Evolutionary conservation across 2,113 vertebrate species (phyloP), one percentile per base, ranked within the genome.

Genomic region (Proteles cristata): DNA sequence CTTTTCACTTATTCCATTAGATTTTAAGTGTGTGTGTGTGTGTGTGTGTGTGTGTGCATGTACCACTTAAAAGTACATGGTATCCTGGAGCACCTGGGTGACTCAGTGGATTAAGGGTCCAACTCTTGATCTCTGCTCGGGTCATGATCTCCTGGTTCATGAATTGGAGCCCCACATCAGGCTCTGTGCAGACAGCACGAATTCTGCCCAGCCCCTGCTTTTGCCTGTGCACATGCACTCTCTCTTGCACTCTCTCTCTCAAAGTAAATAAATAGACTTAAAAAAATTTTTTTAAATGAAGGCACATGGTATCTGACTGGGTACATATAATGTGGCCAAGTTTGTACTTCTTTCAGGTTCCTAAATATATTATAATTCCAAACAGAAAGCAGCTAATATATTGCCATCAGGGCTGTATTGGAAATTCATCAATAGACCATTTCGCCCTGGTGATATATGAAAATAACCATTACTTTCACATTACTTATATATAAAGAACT

Each of bases 371-470:
- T 91, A 58, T 33, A 63, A 65, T 90, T 97, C n/a, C 14, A 82
- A 90, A 84, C 7, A 48, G 71, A 91, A 92, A 71, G 4, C 17
- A 92, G 66, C 21, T 88, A 43, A 85, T 58, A 19, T 87, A 48
- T 90, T 79, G 35, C 43, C 33, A 87, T 69, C 11, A 58, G 39
- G 28, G 50, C 19, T 88, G 69, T 87, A 28, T 7, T 92, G 93
- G 69, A 81, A 96, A 85, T 82, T 91, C 71, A 90, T 90, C 92
- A 58, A 81, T 82, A 77, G 81, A 48, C 39, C 31, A 25, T 77
- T 93, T 82, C 11, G 21, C 45, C 25, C 61, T 17, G 17, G 63
- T 2, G 58, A 71, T 0, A 8, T 58, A 26, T 66, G 11, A 45
- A 45, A 77, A 88, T 90, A 90, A n/a, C 26, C 16, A 25, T 68